Evolutionary conservation across 2,113 vertebrate genomes (phyloP), one percentile per base, ranked within the genome.

Genomic region (Otis tarda): DNA sequence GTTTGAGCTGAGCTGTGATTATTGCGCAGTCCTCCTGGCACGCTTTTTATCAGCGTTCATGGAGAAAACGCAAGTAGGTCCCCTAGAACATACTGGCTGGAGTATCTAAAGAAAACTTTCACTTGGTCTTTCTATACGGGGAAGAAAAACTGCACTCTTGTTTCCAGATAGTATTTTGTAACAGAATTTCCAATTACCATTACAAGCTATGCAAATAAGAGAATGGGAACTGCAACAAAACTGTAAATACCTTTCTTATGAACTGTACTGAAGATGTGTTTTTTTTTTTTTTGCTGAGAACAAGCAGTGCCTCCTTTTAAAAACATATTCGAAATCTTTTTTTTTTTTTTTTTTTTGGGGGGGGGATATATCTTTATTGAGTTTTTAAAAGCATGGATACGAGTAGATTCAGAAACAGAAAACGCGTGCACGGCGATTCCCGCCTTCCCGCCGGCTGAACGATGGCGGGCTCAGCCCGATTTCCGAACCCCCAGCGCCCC

Each of bases 221-320:
- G 53, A 35, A 56, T 0, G 2, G 50, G 28, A 85, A 50, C 53
- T 59, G 53, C 67, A 25, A 25, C 30, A n/a, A 2, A 73, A 30
- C 31, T 10, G 25, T 2, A 39, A 63, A 25, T 12, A 25, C 3
- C 0, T 16, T 30, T 19, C 35, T 60, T 24, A 8, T 0, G 2
- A 68, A 33, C 53, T 20, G 2, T 4, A 15, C 45, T 13, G 7
- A 14, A 14, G 4, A n/a, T n/a, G n/a, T n/a, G n/a, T n/a, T n/a
- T n/a, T n/a, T 41, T 41, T 37, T 39, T 39, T 39, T 39, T 10
- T 41, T 41, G n/a, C 16, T 8, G 28, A 21, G 23, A 59, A 2
- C 14, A 15, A 50, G 31, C 53, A 27, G n/a, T 5, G 9, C 14
- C 3, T 35, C 22, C 22, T 59, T 41, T 73, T 7, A 47, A 77